These are phyloP conservation scores for Axea sp. DNA, from an alignment of 2,888 invertebrate genomes.

Conservation along the genomic window DNA sequence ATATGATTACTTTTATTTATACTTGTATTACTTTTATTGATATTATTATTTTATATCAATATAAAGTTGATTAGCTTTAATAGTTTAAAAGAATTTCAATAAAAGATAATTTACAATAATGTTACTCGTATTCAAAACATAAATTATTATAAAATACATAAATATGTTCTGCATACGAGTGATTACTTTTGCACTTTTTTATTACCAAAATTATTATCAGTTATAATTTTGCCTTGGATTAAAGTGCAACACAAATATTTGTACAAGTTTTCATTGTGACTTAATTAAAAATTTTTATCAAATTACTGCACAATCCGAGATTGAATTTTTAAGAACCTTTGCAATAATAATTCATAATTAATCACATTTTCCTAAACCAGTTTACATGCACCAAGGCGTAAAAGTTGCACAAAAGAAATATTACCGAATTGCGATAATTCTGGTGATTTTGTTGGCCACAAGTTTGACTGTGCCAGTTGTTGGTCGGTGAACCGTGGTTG, in stretches of 20 bases:
- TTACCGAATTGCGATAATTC: conserved; percentile 70
- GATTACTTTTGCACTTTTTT: conserved; percentile 9
- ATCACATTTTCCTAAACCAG: conserved; percentile 7
- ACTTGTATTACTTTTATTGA: no score
- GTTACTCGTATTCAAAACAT: conserved; percentile 7
- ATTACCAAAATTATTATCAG: conserved; percentile 5
- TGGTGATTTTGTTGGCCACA: conserved; percentile 71
- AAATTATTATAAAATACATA: not conserved
- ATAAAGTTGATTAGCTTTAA: no score
- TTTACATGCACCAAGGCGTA: no score
- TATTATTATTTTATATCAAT: no score
- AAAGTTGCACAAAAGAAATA: not conserved
- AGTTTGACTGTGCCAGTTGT: conserved; percentile 80
- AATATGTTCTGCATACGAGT: conserved; percentile 16
- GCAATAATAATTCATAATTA: no score
- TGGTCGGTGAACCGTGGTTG: conserved; percentile 79
- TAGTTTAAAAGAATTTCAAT: no score
- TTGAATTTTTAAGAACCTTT: no score
- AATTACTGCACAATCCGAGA: no score
- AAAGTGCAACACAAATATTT: conserved; percentile 1
- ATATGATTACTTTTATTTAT: no score
- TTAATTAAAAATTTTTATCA: no score
- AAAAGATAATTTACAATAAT: no score
- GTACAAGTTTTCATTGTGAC: no score
- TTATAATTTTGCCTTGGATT: conserved; percentile 11